Evolutionary conservation across 2,888 invertebrate species (phyloP).

Genomic region (Brachyptera risi): DNA sequence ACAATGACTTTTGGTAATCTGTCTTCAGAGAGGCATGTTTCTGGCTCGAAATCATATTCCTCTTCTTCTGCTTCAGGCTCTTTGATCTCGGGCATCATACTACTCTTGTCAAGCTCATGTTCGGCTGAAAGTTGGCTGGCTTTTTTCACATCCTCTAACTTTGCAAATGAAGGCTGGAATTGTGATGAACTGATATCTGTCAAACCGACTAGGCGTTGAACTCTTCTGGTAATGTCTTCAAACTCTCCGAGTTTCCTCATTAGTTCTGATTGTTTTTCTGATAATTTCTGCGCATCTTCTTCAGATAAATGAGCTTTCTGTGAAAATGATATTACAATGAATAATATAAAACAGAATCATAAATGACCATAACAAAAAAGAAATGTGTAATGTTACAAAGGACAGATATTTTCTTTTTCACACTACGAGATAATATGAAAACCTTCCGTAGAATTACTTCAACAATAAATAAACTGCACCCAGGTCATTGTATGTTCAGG

Average conservation of each 20-base stretch:
- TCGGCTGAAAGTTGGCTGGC: constrained; percentile 32
- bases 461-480: no score
- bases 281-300: constrained; percentile 53
- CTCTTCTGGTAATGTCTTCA: constrained; percentile 55
- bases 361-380: no score
- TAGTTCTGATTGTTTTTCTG: constrained; percentile 54
- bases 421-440: no score
- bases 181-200: constrained; percentile 9
- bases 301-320: constrained; percentile 57
- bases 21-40: background rate
- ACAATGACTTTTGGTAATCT: constrained; percentile 52
- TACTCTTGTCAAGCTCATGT: constrained; percentile 39
- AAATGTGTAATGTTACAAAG: no score
- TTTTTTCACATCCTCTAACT: constrained; percentile 10
- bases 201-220: constrained; percentile 53
- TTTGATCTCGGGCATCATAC: background rate
- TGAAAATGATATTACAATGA: background rate
- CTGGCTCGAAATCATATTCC: background rate
- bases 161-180: background rate
- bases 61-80: background rate
- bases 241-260: constrained; percentile 58
- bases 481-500: no score
- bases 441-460: no score
- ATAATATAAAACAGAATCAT: no score
- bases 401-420: no score